phyloP scores from a whole-genome alignment of 2,888 invertebrate species.

The Melanargia galathea region DNA sequence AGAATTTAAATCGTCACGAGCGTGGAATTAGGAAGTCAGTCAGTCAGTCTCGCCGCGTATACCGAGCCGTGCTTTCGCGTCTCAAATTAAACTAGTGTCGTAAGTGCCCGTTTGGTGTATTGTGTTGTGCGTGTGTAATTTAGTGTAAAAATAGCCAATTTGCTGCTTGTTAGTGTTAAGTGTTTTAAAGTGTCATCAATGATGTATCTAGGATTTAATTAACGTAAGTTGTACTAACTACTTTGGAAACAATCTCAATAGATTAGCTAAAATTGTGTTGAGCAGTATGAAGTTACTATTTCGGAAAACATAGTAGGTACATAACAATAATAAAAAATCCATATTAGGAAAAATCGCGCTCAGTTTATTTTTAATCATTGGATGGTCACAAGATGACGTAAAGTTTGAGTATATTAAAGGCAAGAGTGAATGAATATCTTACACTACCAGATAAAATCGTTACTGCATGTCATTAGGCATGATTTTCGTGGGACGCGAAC shows the following conservation, averaged over 20 bases:
- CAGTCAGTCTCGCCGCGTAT: conserved; percentile 58
- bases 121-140: conserved; percentile 31
- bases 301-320: too few species aligned
- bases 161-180: neutral
- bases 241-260: neutral
- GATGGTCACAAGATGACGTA: too few species aligned
- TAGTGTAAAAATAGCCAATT: conserved; percentile 5
- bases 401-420: too few species aligned
- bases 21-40: conserved; percentile 62
- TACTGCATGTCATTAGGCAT: too few species aligned
- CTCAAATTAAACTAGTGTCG: conserved; percentile 29
- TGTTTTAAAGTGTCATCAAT: neutral
- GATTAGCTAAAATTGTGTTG: too few species aligned
- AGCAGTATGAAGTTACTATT: too few species aligned
- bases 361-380: too few species aligned
- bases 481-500: too few species aligned
- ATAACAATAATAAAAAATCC: too few species aligned
- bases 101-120: conserved; percentile 20
- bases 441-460: too few species aligned
- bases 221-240: conserved; percentile 2
- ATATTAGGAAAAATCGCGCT: too few species aligned
- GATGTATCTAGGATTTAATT: conserved; percentile 6
- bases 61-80: conserved; percentile 54
- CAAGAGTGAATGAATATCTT: too few species aligned
- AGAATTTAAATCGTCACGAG: conserved; percentile 47